Conservation (phyloP, 2,113 vertebrate genomes). For the Dolichotis patagonum region DNA sequence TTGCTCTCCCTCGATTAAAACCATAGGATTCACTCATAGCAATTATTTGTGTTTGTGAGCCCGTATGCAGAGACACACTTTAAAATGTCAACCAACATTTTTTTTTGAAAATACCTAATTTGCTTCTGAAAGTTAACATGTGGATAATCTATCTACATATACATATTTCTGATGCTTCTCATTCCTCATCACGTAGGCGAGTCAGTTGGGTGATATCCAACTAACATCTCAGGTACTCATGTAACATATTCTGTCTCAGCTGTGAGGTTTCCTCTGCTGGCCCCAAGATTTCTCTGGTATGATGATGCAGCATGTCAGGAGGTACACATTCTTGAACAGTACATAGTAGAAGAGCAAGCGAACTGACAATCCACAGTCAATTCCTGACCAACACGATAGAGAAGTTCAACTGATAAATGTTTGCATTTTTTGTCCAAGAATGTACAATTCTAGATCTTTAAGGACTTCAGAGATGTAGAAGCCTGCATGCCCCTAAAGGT, state of each 20-base stretch:
- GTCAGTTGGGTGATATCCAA: not conserved
- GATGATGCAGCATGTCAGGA: not conserved
- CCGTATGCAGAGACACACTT: not conserved
- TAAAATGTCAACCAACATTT: not conserved
- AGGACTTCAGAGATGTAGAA: rapidly evolving
- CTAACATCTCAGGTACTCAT: not conserved
- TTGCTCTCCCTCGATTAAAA: not conserved
- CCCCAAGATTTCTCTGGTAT: not conserved
- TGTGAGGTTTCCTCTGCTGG: not conserved
- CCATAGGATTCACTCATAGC: not conserved
- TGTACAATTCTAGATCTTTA: not conserved
- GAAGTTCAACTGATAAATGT: not conserved
- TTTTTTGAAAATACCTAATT: not conserved
- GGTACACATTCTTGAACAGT: not conserved
- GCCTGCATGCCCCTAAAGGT: not conserved
- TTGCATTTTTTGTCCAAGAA: not conserved
- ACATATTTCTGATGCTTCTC: not conserved
- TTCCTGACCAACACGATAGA: not conserved
- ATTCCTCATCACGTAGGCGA: not conserved
- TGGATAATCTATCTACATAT: not conserved
- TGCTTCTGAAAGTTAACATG: not conserved
- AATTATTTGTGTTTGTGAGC: not conserved
- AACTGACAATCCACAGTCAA: not conserved
- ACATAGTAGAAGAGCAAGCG: not conserved
- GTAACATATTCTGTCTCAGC: not conserved